Evolutionary conservation across 2,797 vertebrate genomes (phyloP).

Genomic region (Parauchenoglanis ngamensis): DNA sequence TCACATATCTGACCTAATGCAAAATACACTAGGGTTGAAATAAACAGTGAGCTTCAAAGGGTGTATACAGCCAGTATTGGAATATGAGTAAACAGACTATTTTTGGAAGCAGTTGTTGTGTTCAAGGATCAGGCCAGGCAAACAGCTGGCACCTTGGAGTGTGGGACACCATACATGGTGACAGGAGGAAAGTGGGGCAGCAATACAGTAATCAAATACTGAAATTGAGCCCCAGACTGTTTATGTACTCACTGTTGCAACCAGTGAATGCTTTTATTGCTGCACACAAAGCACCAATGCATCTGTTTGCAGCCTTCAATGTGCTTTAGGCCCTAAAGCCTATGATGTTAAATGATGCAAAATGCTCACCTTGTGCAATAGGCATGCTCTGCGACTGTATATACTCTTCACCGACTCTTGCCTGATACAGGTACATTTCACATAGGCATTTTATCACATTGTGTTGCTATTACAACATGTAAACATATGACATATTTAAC

Average conservation of each 20-base stretch:
- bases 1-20: slow-evolving; percentile 22
- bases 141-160: slow-evolving; percentile 34
- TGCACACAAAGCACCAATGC: neutral
- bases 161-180: slow-evolving; percentile 32
- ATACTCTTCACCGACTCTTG: neutral
- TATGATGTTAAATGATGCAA: neutral
- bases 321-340: neutral
- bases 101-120: slow-evolving; percentile 46
- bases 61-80: slow-evolving; percentile 22
- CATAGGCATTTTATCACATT: neutral
- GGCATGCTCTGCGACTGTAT: neutral
- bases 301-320: neutral
- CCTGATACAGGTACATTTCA: neutral
- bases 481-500: slow-evolving; percentile 6
- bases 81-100: slow-evolving; percentile 36
- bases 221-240: neutral
- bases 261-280: neutral
- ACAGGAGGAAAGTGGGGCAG: slow-evolving; percentile 18
- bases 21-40: slow-evolving; percentile 15
- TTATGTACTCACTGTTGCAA: neutral
- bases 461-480: neutral
- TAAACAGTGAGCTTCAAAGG: slow-evolving; percentile 12
- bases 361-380: neutral
- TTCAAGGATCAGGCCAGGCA: slow-evolving; percentile 23
- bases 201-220: slow-evolving; percentile 10